phyloP scores from a whole-genome alignment of 2,888 invertebrate species.

The Ypsolopha scabrella region DNA sequence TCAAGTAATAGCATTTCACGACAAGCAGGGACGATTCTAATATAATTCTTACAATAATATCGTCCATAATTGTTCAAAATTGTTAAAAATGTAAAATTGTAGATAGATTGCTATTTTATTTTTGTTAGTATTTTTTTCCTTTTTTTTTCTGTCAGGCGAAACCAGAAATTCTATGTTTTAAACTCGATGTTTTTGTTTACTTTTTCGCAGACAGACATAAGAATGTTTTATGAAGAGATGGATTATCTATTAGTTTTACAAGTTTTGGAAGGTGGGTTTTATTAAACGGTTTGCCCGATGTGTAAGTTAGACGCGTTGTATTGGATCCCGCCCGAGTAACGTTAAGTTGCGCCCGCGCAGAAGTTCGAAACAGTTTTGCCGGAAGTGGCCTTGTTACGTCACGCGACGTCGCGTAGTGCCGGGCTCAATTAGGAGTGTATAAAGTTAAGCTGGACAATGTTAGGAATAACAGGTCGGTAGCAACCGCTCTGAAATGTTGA shows the following conservation, averaged over 20 bases:
- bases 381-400: not conserved
- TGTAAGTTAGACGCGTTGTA: not conserved
- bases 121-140: conserved; percentile 51
- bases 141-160: conserved; percentile 45
- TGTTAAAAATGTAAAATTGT: conserved; percentile 51
- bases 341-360: not conserved
- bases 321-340: not conserved
- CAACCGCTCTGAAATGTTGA: too few species aligned
- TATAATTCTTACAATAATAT: conserved; percentile 70
- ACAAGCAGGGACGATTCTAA: conserved; percentile 60
- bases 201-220: not conserved
- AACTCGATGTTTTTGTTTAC: conserved; percentile 9
- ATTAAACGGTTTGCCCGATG: not conserved
- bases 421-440: too few species aligned
- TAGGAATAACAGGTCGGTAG: too few species aligned
- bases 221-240: not conserved
- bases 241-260: not conserved
- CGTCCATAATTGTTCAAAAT: conserved; percentile 62
- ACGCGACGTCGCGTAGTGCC: not conserved
- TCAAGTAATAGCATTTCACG: not conserved
- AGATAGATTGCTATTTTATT: conserved; percentile 47
- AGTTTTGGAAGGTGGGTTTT: not conserved
- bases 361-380: not conserved
- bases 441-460: too few species aligned
- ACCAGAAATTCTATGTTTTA: conserved; percentile 16